Conservation (phyloP, 2,888 invertebrate genomes). For the Salticus scenicus region DNA sequence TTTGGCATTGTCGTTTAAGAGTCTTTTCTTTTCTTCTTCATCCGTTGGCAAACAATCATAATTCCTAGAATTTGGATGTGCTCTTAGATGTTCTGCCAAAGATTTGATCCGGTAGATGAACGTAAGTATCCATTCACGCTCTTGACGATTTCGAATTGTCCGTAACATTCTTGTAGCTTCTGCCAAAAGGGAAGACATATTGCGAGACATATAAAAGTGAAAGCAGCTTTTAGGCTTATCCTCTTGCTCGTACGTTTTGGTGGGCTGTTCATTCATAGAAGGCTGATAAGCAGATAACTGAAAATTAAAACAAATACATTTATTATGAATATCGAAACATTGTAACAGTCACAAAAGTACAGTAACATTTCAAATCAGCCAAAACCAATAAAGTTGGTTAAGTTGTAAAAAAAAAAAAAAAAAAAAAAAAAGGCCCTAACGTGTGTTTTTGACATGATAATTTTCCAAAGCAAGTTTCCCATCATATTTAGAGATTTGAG, state of each 20-base stretch:
- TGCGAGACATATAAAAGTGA: slow-evolving; percentile 52
- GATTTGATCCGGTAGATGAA: slow-evolving; percentile 58
- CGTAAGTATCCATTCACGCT: slow-evolving; percentile 61
- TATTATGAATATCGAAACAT: too few species aligned
- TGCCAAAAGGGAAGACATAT: slow-evolving; percentile 56
- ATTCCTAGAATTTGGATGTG: slow-evolving; percentile 37
- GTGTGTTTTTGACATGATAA: too few species aligned
- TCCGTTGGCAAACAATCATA: slow-evolving; percentile 41
- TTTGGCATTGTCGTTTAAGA: slow-evolving; percentile 13
- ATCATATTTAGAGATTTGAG: too few species aligned
- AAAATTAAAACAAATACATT: slow-evolving; percentile 22
- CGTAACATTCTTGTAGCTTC: slow-evolving; percentile 60
- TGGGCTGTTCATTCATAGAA: background rate
- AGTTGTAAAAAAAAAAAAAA: too few species aligned
- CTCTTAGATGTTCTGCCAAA: slow-evolving; percentile 43
- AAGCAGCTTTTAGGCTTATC: slow-evolving; percentile 50
- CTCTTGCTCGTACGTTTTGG: background rate
- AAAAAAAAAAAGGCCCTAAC: too few species aligned
- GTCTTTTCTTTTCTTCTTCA: slow-evolving; percentile 21
- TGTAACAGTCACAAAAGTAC: too few species aligned
- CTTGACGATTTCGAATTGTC: slow-evolving; percentile 36
- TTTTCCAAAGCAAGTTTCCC: too few species aligned
- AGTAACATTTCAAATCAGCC: too few species aligned
- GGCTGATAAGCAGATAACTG: slow-evolving; percentile 20
- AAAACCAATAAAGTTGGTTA: too few species aligned